These are phyloP conservation scores for Cyclargus thomasi DNA, from an alignment of 1,140 invertebrate genomes.

Conservation along the genomic window DNA sequence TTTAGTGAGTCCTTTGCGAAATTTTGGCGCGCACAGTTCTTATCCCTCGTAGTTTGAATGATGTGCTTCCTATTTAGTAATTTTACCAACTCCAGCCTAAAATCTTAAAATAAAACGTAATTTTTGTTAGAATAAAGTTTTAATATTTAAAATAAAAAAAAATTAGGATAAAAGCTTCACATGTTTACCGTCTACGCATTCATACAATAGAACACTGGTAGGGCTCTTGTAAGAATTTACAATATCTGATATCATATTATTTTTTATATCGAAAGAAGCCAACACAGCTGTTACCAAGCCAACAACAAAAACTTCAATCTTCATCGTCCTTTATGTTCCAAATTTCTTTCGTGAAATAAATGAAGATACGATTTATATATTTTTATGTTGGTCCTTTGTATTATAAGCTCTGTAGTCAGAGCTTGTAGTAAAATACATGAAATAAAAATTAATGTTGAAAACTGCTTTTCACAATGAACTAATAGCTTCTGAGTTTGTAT, in stretches of 20 bases:
- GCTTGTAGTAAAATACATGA: too few relatives aligned
- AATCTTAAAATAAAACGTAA: too few relatives aligned
- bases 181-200: constrained; percentile 15
- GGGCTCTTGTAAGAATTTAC: neutral
- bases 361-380: too few relatives aligned
- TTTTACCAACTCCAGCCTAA: neutral
- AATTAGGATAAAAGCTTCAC: too few relatives aligned
- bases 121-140: neutral
- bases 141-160: too few relatives aligned
- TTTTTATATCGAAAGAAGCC: neutral
- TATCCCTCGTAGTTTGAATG: neutral
- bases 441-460: too few relatives aligned
- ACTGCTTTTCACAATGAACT: too few relatives aligned
- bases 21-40: neutral
- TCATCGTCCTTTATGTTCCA: neutral
- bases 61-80: neutral
- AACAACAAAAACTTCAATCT: neutral
- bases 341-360: neutral
- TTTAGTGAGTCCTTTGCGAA: neutral
- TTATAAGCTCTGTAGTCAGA: too few relatives aligned
- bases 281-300: neutral
- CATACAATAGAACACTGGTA: neutral
- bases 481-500: too few relatives aligned
- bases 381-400: too few relatives aligned
- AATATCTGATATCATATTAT: neutral